Conservation (phyloP, 2,888 invertebrate species). For the Lydus trimaculatus region DNA sequence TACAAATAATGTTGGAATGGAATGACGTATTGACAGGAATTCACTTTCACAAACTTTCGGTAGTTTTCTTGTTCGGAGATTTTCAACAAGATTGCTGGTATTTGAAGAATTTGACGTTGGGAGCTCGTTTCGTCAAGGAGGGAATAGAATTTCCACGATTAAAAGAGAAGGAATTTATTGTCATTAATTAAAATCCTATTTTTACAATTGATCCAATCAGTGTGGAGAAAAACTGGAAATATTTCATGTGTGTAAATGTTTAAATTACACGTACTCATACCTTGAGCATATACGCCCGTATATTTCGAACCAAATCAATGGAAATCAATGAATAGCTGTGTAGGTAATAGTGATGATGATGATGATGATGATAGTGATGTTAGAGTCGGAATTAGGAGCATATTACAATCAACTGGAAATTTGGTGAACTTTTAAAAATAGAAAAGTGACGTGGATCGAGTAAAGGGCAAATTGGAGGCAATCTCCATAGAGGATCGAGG, state of each 20-base stretch:
- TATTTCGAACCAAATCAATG: neutral
- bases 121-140: no score
- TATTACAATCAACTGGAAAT: slow-evolving; percentile 11
- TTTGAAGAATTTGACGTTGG: no score
- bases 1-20: no score
- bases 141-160: no score
- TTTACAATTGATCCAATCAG: neutral
- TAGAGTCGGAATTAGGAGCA: neutral
- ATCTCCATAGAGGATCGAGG: slow-evolving; percentile 54
- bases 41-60: no score
- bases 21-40: no score
- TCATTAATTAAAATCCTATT: neutral
- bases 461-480: slow-evolving; percentile 57
- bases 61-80: no score
- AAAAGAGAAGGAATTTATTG: no score
- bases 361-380: neutral
- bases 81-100: no score
- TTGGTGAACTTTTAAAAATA: slow-evolving; percentile 51
- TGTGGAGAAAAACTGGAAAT: neutral
- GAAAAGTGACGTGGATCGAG: slow-evolving; percentile 59
- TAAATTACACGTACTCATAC: slow-evolving; percentile 34
- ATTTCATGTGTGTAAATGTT: slow-evolving; percentile 11
- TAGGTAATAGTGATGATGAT: neutral
- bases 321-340: neutral
- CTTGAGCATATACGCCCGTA: slow-evolving; percentile 38